Evolutionary conservation across 2,888 invertebrate species (phyloP), one percentile per base, ranked within the genome.

Genomic region (Ceriagrion tenellum): DNA sequence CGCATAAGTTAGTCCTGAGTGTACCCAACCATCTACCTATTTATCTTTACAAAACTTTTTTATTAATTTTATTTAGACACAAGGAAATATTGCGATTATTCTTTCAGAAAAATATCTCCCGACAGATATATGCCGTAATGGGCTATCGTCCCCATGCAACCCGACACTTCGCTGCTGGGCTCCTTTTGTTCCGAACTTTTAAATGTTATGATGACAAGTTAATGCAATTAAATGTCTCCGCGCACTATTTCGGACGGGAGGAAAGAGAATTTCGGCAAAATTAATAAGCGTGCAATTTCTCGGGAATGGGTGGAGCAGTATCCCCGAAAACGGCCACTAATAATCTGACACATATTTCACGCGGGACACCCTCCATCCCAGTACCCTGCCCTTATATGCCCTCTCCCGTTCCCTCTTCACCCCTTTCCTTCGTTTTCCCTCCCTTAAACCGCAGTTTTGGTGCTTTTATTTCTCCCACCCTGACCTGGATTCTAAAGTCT

Each of bases 261-360:
- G 35, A 35, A 35, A 30, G 81, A 81, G 81, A 30, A 81, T 35
- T 13, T 35, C 35, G 30, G 35, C 81, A 35, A 81, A 81, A 81
- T 81, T 93, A 93, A 93, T 93, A 74, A 74, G 93, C 93, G 69
- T 74, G 47, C 63, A 93, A 55, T 93, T 93, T 55, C 47, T 74
- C 93, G 26, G 35, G 47, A 74, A 93, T 35, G 81, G 35, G 13
- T 13, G 3, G n/a, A 69, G 26, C 81, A 81, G 93, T n/a, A 69
- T 47, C 40, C 69, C 20, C 26, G 56, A 74, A 81, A 81, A 55
- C 40, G 93, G n/a, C 47, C 93, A 23, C 69, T 74, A 69, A 93
- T 93, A 93, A 93, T 74, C 69, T 74, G 93, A 47, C n/a, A 59
- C 59, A 74, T 93, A 93, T 93, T 93, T 93, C 93, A 93, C n/a